A percentile compares a stretch with the other conserved stretches of the same genome.
Evolutionary conservation across 1,140 invertebrate species (phyloP).

Genomic region (Mylabris phalerata): DNA sequence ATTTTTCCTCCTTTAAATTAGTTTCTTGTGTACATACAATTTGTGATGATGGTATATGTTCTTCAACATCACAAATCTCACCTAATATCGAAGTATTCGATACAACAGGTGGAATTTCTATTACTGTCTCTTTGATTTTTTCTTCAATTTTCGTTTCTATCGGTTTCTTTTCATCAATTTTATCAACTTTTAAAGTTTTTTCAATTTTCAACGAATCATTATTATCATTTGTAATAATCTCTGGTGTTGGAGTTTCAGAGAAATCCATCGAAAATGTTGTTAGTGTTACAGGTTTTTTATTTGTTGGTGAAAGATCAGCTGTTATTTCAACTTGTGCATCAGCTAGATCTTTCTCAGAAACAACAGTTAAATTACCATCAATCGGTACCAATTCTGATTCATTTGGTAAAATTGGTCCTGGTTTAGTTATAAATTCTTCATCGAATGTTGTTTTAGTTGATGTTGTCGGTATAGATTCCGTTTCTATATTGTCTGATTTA

Average conservation of each 20-base stretch:
- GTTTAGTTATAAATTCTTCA: slow-evolving; percentile 1
- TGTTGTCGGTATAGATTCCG: slow-evolving; percentile 1
- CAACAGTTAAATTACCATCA: slow-evolving; percentile 35
- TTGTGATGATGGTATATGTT: slow-evolving; percentile 31
- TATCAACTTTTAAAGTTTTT: not conserved
- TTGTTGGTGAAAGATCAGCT: slow-evolving; percentile 18
- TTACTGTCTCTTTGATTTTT: not conserved
- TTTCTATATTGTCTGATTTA: not conserved
- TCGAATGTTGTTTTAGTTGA: not conserved
- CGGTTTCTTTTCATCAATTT: no score
- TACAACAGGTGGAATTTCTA: not conserved
- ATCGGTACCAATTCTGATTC: slow-evolving; percentile 32
- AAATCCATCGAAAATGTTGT: slow-evolving; percentile 36
- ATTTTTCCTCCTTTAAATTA: slow-evolving; percentile 1
- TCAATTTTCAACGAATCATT: not conserved
- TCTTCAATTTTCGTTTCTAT: not conserved
- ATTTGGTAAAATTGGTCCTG: slow-evolving; percentile 2
- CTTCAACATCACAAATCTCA: slow-evolving; percentile 27
- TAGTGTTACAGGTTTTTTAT: slow-evolving; percentile 30
- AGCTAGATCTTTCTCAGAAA: slow-evolving; percentile 37
- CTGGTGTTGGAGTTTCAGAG: slow-evolving; percentile 19
- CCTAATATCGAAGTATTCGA: slow-evolving; percentile 2
- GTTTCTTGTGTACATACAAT: slow-evolving; percentile 26
- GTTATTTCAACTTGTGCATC: slow-evolving; percentile 40
- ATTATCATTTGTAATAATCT: not conserved